Evolutionary conservation across 2,113 vertebrate genomes (phyloP), one percentile per base, ranked within the genome.

Genomic region (Cebus imitator): DNA sequence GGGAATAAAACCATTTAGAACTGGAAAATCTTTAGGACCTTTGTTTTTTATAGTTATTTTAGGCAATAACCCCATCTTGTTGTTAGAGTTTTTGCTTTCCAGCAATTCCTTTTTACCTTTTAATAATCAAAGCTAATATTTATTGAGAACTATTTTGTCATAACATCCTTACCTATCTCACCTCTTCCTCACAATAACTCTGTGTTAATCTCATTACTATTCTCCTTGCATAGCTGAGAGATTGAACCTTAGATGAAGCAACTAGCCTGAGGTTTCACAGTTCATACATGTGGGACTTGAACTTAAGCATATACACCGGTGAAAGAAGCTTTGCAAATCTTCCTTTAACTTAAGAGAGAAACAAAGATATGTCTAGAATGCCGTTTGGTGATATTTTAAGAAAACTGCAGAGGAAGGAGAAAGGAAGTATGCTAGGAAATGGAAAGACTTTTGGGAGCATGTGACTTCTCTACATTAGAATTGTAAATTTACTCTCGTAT

Each of bases 41-140:
- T 81, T 89, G 80, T 55, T 21, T 20, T 76, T 95, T 55, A 16
- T 2, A 80, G 81, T 17, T 17, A 76, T 86, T 87, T 96, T 87
- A 81, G 45, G 50, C 75, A 92, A 4, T 80, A 83, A 20, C 16
- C 8, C 25, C 91, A 50, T 12, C 10, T 90, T 85, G 37, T 73
- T 70, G n/a, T 89, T 88, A 84, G 58, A 20, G 10, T 73, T 30
- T 92, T 96, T 84, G 64, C 52, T 92, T 87, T 83, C 45, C 16
- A 21, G 6, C 66, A 52, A 30, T 55, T 68, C 81, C 43, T 82
- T 52, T 70, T 85, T 32, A 82, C 5, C 17, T 90, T 87, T 92
- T 90, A 73, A 48, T 92, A 87, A 58, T 73, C 81, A 48, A 73
- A 85, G 70, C 40, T 94, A 86, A 85, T 66, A 70, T 68, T 91